Evolutionary conservation across 2,888 invertebrate genomes (phyloP).

Genomic region (Aplocera efformata): DNA sequence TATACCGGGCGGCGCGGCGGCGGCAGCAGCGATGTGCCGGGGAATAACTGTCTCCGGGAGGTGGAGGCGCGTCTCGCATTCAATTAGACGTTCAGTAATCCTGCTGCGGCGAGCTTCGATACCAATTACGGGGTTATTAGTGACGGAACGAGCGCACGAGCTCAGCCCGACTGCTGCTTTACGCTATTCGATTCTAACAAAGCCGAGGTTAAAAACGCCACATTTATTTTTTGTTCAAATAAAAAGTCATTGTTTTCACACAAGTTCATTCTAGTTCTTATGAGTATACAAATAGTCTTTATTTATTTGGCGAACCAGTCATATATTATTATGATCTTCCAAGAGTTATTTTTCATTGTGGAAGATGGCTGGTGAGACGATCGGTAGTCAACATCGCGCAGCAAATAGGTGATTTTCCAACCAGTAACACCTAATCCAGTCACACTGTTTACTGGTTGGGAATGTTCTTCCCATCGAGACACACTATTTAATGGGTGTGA

Average conservation of each 20-base stretch:
- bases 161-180: conserved; percentile 37
- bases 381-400: too few species aligned
- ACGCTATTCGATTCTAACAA: conserved; percentile 39
- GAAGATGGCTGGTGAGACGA: too few species aligned
- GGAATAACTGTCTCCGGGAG: conserved; percentile 40
- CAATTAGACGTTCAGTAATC: conserved; percentile 80
- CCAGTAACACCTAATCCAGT: too few species aligned
- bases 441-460: too few species aligned
- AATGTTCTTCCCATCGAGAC: too few species aligned
- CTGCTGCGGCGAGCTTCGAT: conserved; percentile 77
- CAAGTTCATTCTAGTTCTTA: background rate
- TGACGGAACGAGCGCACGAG: conserved; percentile 61
- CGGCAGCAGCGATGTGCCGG: conserved; percentile 21
- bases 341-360: too few species aligned
- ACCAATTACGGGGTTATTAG: conserved; percentile 80
- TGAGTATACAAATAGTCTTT: too few species aligned
- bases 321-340: too few species aligned
- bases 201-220: conserved; percentile 17
- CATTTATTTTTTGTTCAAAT: conserved; percentile 4
- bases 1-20: conserved; percentile 28
- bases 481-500: too few species aligned
- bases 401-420: too few species aligned
- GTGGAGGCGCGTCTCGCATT: conserved; percentile 67
- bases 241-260: background rate
- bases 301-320: too few species aligned